Base-by-base conservation (phyloP, 1,140 invertebrate genomes). In the Antheraea mylitta region DNA sequence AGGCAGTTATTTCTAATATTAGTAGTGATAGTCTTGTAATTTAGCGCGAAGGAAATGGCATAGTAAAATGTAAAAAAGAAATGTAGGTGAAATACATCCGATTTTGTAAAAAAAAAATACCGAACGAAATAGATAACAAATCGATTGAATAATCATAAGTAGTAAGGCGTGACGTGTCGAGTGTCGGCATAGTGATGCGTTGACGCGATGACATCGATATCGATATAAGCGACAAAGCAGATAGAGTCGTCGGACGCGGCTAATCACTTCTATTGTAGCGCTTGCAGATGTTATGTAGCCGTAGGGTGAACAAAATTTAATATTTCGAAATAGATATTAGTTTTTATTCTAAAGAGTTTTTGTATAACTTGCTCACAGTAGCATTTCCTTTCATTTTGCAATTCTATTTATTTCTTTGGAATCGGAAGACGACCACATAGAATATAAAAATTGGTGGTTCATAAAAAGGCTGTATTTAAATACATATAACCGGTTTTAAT, bases 241-340 rank as follows among this genome's bases (percentile, higher is more conserved):
- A 64, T 74, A 71, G 67, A 75, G 72, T 66, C 73, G 76, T 77
- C 74, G 71, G 82, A 82, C 79, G 77, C 77, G 78, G 80, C 80
- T 86, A 85, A 88, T 88, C 84, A 88, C 78, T 79, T 67, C 77
- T 82, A 88, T 88, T 88, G 84, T 88, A 69, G 58, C 11, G 10
- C 30, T 64, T 68, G 84, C 84, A 86, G 84, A 86, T 86, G 84
- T 78, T 83, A 74, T 65, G 16, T 36, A n/a, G n/a, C 16, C 30
- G 9, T 75, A 59, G 42, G 75, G 72, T 76, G 71, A 76, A 77
- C 61, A 77, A 70, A n/a, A 10, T 13, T 53, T 11, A 53, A 53
- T 53, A n/a, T 53, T 53, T 16, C 5, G 8, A 61, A 19, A 36
- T 42, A 42, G 7, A 22, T 61, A 30, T 16, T 30, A 61, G 0